Base-by-base conservation (phyloP, 2,113 vertebrate species). In the Podocnemis expansa region DNA sequence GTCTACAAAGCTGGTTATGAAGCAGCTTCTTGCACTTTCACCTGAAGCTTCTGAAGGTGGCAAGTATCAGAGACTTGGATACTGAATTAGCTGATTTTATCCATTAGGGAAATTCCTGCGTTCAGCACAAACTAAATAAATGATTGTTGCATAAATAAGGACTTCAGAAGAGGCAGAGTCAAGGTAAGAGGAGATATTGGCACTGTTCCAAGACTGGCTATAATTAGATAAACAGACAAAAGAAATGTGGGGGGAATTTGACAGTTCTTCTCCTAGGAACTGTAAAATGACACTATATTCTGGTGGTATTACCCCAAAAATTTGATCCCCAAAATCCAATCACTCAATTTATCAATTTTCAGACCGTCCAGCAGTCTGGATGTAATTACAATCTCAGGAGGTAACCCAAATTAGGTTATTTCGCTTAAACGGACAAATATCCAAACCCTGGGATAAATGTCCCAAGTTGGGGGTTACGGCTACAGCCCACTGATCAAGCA, bases 171-270 rank as follows among this genome's bases (percentile, higher is more conserved):
- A 91, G 89, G 82, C 60, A 27, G 47, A 47, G 49, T 38, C 38
- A 86, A 49, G 31, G 6, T 91, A 14, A 89, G 75, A 91, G 63
- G 54, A 86, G 75, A 51, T 91, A 49, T 52, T 84, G 25, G 78
- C 63, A 89, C 51, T 83, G 43, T 88, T 81, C 56, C 29, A 84
- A 17, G 43, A 76, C 25, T 75, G 60, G 78, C 58, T 67, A 22
- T 89, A 81, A 92, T 55, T 38, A 92, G 43, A 75, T 91, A 60
- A 92, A 91, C 47, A 79, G 67, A 41, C 43, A 91, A 89, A 83
- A 83, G n/a, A 81, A 54, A 91, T 76, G 49, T 0, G 1, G 70
- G 80, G 83, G 83, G 41, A 90, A 79, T 54, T 19, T 38, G n/a
- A 38, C 49, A 89, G 60, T 81, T 86, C 10, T 41, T 87, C 95